A percentile compares a stretch with the other conserved stretches of the same genome.
phyloP scores from a whole-genome alignment of 1,140 invertebrate species.

The Lucilia cuprina region DNA sequence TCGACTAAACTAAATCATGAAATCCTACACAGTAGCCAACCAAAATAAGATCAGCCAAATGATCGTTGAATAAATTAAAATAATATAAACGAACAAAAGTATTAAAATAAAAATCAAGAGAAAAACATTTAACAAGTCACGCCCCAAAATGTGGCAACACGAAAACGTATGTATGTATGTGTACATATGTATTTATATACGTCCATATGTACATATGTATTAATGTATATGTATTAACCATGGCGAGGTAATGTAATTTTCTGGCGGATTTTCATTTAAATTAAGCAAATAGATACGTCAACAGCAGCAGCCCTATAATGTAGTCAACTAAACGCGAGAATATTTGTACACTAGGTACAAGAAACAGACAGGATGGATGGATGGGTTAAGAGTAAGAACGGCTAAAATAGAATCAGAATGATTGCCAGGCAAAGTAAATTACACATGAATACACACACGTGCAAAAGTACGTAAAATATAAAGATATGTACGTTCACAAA shows the following conservation, averaged over 20 bases:
- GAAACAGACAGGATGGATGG: neutral
- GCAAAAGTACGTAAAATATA: no score
- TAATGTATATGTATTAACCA: neutral
- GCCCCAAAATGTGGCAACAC: neutral
- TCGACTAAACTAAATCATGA: neutral
- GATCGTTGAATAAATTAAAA: neutral
- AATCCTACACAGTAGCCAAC: neutral
- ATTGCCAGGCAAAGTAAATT: neutral
- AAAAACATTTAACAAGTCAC: neutral
- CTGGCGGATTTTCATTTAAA: neutral
- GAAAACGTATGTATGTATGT: no score
- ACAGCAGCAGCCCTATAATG: neutral
- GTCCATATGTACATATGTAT: neutral
- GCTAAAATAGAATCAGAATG: neutral
- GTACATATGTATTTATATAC: neutral
- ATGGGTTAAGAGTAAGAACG: neutral
- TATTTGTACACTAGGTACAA: neutral
- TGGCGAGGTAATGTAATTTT: no score
- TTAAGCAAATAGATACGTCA: neutral
- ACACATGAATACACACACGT: neutral
- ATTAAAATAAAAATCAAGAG: neutral
- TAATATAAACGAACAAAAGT: neutral
- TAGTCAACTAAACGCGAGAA: neutral
- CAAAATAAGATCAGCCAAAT: neutral
- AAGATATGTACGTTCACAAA: no score